phyloP scores from a whole-genome alignment of 2,797 vertebrate genomes.

The Morus bassanus region DNA sequence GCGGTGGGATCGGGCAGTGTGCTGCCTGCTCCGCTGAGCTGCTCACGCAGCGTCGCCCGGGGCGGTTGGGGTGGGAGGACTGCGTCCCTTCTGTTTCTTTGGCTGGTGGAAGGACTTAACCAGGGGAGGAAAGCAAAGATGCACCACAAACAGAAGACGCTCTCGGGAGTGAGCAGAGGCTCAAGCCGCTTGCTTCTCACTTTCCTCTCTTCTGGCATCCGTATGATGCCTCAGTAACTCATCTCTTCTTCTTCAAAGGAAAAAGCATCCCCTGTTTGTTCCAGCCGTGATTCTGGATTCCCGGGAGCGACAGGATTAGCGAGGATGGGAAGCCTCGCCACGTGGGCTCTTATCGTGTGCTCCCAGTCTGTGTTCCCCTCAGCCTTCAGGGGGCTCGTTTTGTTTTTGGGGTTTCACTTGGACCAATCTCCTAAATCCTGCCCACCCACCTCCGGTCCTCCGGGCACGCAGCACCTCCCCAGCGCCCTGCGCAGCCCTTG shows the following conservation, averaged over 20 bases:
- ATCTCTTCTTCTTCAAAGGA: neutral
- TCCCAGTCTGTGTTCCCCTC: neutral
- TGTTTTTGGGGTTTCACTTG: neutral
- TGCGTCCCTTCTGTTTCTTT: accelerated
- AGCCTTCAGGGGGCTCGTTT: neutral
- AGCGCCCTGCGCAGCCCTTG: neutral
- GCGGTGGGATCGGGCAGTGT: neutral
- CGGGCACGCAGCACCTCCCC: neutral
- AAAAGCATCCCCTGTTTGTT: neutral
- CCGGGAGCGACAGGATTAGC: neutral
- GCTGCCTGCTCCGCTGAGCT: neutral
- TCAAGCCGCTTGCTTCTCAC: neutral
- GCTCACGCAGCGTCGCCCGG: accelerated
- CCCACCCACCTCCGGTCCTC: neutral
- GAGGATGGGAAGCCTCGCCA: neutral
- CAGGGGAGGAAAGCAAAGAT: neutral
- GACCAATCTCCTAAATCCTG: neutral
- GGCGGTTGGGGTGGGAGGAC: accelerated
- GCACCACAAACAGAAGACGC: neutral
- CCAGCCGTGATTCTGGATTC: neutral
- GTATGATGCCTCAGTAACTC: accelerated
- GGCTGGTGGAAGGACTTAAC: neutral
- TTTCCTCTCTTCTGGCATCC: neutral
- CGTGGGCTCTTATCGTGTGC: accelerated
- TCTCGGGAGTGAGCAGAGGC: neutral